phyloP scores from a whole-genome alignment of 1,140 invertebrate genomes.

The Leguminivora glycinivorella region DNA sequence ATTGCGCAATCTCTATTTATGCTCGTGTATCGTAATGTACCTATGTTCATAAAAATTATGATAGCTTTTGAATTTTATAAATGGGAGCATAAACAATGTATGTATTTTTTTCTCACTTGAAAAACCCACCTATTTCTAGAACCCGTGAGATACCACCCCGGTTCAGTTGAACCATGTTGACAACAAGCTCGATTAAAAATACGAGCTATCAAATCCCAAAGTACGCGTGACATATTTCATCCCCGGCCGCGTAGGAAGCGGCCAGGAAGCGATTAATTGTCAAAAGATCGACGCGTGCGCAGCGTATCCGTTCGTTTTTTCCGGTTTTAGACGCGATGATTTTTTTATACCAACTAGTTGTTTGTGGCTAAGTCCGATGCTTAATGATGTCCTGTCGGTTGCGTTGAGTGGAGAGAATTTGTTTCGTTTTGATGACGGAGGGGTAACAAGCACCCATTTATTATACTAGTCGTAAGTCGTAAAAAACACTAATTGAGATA shows the following conservation, averaged over 20 bases:
- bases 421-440: not conserved
- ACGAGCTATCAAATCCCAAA: conserved; percentile 17
- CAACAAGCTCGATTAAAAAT: conserved; percentile 13
- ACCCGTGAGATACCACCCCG: not conserved
- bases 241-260: conserved; percentile 19
- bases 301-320: conserved; percentile 39
- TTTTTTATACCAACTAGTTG: conserved; percentile 39
- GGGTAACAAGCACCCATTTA: not conserved
- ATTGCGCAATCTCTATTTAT: no score
- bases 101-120: no score
- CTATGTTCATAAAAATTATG: no score
- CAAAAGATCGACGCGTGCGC: conserved; percentile 25
- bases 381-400: conserved; percentile 47
- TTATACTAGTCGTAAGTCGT: not conserved
- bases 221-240: conserved; percentile 27
- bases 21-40: no score
- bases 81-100: no score
- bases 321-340: conserved; percentile 43
- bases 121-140: not conserved
- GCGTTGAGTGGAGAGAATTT: conserved; percentile 31
- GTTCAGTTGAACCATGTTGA: not conserved
- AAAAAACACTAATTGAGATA: not conserved
- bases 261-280: conserved; percentile 26
- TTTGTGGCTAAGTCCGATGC: conserved; percentile 40
- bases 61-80: no score